Evolutionary conservation across 1,140 invertebrate genomes (phyloP).

Genomic region (Notospermus geniculatus): DNA sequence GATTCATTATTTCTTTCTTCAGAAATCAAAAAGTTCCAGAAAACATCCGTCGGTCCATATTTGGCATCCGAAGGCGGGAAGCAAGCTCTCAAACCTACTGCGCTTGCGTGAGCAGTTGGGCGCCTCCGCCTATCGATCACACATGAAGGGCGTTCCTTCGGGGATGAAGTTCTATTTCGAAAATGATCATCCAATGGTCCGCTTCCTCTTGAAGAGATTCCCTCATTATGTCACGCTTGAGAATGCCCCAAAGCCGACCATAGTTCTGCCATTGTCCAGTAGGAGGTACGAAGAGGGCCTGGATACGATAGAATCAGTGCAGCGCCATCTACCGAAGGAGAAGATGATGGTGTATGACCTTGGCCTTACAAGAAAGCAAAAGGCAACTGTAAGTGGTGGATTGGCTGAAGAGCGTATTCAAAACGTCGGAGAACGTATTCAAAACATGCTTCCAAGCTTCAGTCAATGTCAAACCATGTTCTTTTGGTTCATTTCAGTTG

Average conservation of each 20-base stretch:
- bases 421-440: too few species aligned
- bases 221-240: not conserved
- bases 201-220: not conserved
- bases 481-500: not conserved
- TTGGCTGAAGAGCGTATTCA: too few species aligned
- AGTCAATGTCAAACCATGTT: too few species aligned
- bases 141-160: not conserved
- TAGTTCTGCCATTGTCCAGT: conserved; percentile 6
- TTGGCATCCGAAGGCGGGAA: too few species aligned
- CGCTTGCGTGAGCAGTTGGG: not conserved
- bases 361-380: not conserved
- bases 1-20: too few species aligned
- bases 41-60: too few species aligned
- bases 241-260: not conserved
- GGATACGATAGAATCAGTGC: conserved; percentile 2
- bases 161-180: conserved; percentile 2
- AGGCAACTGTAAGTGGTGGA: not conserved
- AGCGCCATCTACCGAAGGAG: conserved; percentile 2
- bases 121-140: not conserved
- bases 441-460: too few species aligned
- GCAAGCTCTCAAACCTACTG: too few species aligned
- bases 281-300: not conserved
- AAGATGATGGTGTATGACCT: conserved; percentile 7
- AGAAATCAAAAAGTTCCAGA: too few species aligned
- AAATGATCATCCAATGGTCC: not conserved